These are phyloP conservation scores for Rhinolophus sinicus DNA, from an alignment of 2,113 vertebrate genomes.

Conservation along the genomic window DNA sequence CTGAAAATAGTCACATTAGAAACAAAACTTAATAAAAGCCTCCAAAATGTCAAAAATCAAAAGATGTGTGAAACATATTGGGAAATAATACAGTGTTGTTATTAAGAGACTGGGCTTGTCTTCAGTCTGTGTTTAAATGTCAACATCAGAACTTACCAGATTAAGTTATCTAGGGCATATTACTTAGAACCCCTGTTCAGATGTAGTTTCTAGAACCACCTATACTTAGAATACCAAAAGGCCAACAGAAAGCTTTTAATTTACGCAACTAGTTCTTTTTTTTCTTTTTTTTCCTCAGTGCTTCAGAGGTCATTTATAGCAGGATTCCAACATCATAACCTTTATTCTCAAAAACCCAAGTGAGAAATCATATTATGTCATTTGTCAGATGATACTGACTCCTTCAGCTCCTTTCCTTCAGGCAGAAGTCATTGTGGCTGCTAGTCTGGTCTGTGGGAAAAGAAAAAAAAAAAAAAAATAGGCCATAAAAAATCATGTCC, in stretches of 20 bases:
- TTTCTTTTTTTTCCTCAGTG: background rate
- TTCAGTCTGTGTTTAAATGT: background rate
- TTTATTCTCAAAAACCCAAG: background rate
- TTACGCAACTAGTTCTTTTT: background rate
- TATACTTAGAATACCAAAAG: background rate
- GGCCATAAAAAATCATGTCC: background rate
- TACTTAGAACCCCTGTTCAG: background rate
- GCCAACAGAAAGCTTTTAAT: background rate
- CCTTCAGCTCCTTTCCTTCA: fast-evolving
- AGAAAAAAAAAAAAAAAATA: background rate
- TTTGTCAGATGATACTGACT: background rate
- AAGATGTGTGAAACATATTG: background rate
- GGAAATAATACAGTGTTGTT: background rate
- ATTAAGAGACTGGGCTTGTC: background rate
- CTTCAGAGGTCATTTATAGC: background rate
- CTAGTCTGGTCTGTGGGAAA: background rate
- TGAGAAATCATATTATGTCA: background rate
- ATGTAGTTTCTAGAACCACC: fast-evolving
- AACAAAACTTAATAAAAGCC: background rate
- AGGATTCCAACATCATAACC: background rate
- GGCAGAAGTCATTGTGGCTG: background rate
- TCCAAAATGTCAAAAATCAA: background rate
- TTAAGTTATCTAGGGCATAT: background rate
- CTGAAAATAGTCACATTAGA: background rate
- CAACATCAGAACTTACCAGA: background rate